Percentiles rank a stretch among this genome's conserved stretches.
These are phyloP conservation scores for Homarus gammarus DNA, from an alignment of 2,888 invertebrate species.

Conservation along the genomic window DNA sequence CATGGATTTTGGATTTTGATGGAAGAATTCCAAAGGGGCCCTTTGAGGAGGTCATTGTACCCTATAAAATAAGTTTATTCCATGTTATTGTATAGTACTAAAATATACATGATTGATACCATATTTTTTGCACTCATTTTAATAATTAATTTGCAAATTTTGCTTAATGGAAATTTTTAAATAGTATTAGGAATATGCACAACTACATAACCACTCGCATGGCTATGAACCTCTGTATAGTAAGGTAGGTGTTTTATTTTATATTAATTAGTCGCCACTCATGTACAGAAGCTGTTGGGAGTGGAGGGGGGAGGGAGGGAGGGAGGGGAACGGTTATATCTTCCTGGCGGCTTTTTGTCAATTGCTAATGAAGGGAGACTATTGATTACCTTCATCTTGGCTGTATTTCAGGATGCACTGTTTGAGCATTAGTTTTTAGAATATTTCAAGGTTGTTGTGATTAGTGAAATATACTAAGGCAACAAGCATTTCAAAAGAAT, in stretches of 20 bases:
- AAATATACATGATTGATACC: constrained; percentile 28
- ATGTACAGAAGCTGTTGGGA: constrained; percentile 18
- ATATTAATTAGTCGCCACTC: constrained; percentile 23
- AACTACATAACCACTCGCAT: constrained; percentile 41
- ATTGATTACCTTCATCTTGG: neutral
- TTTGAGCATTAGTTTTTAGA: neutral
- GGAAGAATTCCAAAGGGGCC: constrained; percentile 6
- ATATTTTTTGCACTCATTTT: constrained; percentile 42
- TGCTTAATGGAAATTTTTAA: constrained; percentile 35
- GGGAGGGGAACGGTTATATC: too few species aligned
- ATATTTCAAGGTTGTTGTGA: neutral
- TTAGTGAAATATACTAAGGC: neutral
- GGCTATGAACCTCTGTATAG: constrained; percentile 36
- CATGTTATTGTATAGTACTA: constrained; percentile 42
- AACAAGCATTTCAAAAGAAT: neutral
- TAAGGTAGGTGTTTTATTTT: constrained; percentile 25
- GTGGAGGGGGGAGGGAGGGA: neutral
- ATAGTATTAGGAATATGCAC: constrained; percentile 44
- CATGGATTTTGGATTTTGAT: constrained; percentile 34
- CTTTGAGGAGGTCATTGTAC: constrained; percentile 16
- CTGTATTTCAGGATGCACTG: neutral
- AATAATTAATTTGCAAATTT: constrained; percentile 23
- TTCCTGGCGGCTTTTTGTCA: too few species aligned
- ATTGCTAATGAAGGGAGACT: too few species aligned
- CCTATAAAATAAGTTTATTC: constrained; percentile 5